These are phyloP conservation scores for Ephestia elutella DNA, from an alignment of 1,140 invertebrate genomes.

Conservation along the genomic window DNA sequence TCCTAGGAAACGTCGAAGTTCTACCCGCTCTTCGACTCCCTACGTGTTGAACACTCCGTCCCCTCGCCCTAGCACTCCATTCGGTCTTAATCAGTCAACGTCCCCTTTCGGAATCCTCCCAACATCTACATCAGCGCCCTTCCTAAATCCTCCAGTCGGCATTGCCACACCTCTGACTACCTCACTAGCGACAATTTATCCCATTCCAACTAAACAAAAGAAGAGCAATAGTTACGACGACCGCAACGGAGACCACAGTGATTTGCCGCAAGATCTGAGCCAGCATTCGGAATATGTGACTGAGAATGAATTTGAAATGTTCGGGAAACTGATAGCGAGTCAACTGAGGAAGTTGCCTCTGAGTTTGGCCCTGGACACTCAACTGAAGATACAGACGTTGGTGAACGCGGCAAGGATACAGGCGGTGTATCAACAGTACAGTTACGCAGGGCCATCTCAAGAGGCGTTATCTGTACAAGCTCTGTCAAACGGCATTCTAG, in stretches of 20 bases:
- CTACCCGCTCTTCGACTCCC: conserved; percentile 60
- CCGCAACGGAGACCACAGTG: conserved; percentile 42
- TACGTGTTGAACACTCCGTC: conserved; percentile 70
- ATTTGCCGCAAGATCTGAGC: conserved; percentile 60
- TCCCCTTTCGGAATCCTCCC: conserved; percentile 59
- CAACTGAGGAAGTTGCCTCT: conserved; percentile 64
- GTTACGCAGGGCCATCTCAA: conserved; percentile 62
- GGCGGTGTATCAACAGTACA: conserved; percentile 67
- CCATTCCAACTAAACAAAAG: conserved; percentile 61
- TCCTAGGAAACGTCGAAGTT: conserved; percentile 62
- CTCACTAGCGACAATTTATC: conserved; percentile 62
- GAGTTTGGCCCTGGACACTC: conserved; percentile 63
- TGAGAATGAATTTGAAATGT: conserved; percentile 71
- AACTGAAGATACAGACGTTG: conserved; percentile 66
- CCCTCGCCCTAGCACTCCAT: conserved; percentile 61
- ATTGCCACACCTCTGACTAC: conserved; percentile 61
- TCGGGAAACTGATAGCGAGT: conserved; percentile 65
- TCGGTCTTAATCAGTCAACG: conserved; percentile 47
- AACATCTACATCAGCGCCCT: conserved; percentile 47
- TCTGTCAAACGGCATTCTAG: conserved; percentile 61
- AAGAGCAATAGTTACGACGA: conserved; percentile 42
- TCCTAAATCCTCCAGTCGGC: conserved; percentile 60
- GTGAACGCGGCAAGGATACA: conserved; percentile 68
- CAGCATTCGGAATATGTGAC: conserved; percentile 63
- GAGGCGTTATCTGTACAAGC: conserved; percentile 63